Base-by-base conservation (phyloP, 2,888 invertebrate genomes). In the Phyto melanocephala region DNA sequence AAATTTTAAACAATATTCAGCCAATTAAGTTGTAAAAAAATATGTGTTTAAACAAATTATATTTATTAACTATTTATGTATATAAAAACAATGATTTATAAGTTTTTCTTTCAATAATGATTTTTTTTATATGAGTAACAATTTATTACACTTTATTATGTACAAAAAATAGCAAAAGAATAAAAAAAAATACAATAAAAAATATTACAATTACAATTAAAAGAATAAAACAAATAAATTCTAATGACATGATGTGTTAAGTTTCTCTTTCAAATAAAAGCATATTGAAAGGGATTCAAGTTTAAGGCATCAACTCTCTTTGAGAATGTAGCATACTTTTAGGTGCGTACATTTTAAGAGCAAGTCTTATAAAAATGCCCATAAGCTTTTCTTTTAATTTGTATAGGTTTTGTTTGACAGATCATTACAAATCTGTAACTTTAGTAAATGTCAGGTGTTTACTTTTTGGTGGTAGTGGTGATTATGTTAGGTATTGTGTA, bases 101-200 rank as follows among this genome's bases (percentile, higher is more conserved):
- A 70, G 35, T 70, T 60, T 17, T 5, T 35, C 68, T 67, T 58
- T n/a, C n/a, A n/a, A n/a, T n/a, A n/a, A 42, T 56, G 68, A 60
- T 54, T 62, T 20, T 68, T 63, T 58, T 72, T 28, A 28, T 54
- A 13, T 1, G 28, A 28, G 20, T 68, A 81, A 81, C 68, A 78
- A 79, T 71, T 72, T 50, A 77, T 78, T 79, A 75, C 62, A 80
- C 42, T 74, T 79, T 58, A 67, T 76, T 81, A 81, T 77, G 35
- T 72, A 81, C 79, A 76, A 75, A 58, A 47, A 72, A 54, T 22
- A 54, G 42, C 62, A 77, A 80, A 24, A 50, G 13, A 56, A 52
- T 24, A 42, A 56, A 54, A 11, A 45, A 22, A 56, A 58, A 67
- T 28, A 15, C 24, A 47, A 35, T 47, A 37, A n/a, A 47, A 47